phyloP scores from a whole-genome alignment of 2,888 invertebrate genomes.

The Trichopria drosophilae region DNA sequence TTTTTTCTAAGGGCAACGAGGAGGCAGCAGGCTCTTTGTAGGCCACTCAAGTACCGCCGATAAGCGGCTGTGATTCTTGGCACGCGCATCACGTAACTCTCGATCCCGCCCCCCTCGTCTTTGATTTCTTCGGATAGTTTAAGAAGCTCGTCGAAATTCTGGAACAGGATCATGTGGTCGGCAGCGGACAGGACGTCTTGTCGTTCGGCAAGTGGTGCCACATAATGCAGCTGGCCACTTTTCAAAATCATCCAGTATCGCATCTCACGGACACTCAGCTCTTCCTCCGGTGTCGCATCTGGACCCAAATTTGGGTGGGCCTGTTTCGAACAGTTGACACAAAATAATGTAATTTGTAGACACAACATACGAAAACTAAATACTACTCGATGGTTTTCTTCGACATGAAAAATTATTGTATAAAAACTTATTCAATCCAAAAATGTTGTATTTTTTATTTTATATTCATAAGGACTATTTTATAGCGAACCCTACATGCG shows the following conservation, averaged over 20 bases:
- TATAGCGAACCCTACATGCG: no score
- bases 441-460: no score
- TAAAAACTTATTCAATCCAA: no score
- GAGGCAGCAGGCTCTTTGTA: conserved; percentile 83
- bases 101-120: conserved; percentile 70
- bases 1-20: conserved; percentile 68
- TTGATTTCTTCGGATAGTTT: conserved; percentile 80
- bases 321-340: conserved; percentile 34
- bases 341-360: neutral
- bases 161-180: conserved; percentile 80
- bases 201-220: conserved; percentile 73
- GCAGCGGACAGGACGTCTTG: conserved; percentile 75
- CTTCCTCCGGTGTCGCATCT: conserved; percentile 73
- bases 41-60: conserved; percentile 79
- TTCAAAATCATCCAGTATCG: conserved; percentile 78
- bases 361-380: no score
- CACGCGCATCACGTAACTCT: conserved; percentile 70
- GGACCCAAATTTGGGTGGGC: conserved; percentile 52
- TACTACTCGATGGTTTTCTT: no score
- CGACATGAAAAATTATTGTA: no score
- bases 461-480: no score
- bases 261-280: conserved; percentile 76
- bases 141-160: conserved; percentile 81
- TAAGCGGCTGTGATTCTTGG: conserved; percentile 76
- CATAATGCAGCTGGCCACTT: conserved; percentile 78